Conservation (phyloP, 2,797 vertebrate genomes). For the Coregonus ussuriensis region DNA sequence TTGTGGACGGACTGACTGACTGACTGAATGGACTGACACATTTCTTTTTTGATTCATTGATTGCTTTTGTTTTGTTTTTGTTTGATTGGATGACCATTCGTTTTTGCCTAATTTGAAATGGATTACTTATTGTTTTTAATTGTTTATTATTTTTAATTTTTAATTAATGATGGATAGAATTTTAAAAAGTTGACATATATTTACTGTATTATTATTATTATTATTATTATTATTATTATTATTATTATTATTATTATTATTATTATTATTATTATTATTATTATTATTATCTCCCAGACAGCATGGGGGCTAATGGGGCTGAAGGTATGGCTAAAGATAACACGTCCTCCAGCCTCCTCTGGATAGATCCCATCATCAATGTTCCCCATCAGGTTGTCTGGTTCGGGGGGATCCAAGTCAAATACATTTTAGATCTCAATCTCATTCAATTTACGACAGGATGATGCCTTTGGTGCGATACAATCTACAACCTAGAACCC, state of each 20-base stretch:
- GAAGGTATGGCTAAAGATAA: slow-evolving; percentile 65
- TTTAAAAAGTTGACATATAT: too few relatives aligned
- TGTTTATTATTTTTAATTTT: too few relatives aligned
- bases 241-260: too few relatives aligned
- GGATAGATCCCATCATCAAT: slow-evolving; percentile 53
- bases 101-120: slow-evolving; percentile 7
- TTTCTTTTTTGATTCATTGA: too few relatives aligned
- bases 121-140: slow-evolving; percentile 19
- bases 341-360: slow-evolving; percentile 69
- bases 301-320: slow-evolving; percentile 52
- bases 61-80: too few relatives aligned
- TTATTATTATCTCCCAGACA: slow-evolving; percentile 26
- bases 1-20: too few relatives aligned
- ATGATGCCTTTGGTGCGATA: slow-evolving; percentile 70
- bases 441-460: slow-evolving; percentile 71
- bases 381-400: slow-evolving; percentile 61
- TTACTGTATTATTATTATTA: too few relatives aligned
- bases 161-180: too few relatives aligned
- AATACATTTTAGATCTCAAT: slow-evolving; percentile 69
- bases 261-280: too few relatives aligned
- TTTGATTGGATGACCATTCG: too few relatives aligned
- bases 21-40: too few relatives aligned
- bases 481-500: slow-evolving; percentile 66
- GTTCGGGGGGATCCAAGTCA: slow-evolving; percentile 64
- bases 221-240: too few relatives aligned